A percentile compares a stretch with the other conserved stretches of the same genome.
Evolutionary conservation across 2,113 vertebrate genomes (phyloP).

Genomic region (Camelus dromedarius): DNA sequence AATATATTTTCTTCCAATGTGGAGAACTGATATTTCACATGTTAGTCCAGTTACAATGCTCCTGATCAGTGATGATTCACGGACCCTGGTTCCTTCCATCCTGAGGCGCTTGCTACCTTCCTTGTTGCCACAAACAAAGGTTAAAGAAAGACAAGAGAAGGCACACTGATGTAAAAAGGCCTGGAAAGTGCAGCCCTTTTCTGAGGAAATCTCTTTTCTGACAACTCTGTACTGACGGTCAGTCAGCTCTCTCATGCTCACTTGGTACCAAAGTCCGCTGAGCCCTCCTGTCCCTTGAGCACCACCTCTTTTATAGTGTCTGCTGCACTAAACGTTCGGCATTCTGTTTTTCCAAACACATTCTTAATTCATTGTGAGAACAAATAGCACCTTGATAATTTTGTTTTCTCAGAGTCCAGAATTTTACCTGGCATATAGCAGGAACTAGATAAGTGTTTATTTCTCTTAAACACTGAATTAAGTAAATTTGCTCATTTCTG

Average conservation of each 20-base stretch:
- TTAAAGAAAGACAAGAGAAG: neutral
- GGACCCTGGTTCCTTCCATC: fast-evolving
- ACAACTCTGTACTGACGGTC: neutral
- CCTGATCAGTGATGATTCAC: neutral
- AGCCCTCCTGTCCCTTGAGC: neutral
- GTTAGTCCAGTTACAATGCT: neutral
- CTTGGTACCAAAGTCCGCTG: neutral
- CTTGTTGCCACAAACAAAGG: neutral
- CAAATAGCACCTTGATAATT: neutral
- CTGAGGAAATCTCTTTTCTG: neutral
- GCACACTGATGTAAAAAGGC: neutral
- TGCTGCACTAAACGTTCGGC: neutral
- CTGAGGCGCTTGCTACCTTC: neutral
- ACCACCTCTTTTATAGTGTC: neutral
- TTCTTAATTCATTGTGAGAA: neutral
- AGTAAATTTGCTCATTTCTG: neutral
- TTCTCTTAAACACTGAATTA: neutral
- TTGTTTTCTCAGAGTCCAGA: neutral
- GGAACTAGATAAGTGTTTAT: neutral
- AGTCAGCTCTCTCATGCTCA: neutral
- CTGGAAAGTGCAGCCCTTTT: neutral
- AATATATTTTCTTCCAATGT: neutral
- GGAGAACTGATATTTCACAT: neutral
- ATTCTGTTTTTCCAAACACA: neutral
- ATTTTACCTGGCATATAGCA: neutral